Evolutionary conservation across 2,888 invertebrate species (phyloP), one percentile per base, ranked within the genome.

Genomic region (Pollenia labialis): DNA sequence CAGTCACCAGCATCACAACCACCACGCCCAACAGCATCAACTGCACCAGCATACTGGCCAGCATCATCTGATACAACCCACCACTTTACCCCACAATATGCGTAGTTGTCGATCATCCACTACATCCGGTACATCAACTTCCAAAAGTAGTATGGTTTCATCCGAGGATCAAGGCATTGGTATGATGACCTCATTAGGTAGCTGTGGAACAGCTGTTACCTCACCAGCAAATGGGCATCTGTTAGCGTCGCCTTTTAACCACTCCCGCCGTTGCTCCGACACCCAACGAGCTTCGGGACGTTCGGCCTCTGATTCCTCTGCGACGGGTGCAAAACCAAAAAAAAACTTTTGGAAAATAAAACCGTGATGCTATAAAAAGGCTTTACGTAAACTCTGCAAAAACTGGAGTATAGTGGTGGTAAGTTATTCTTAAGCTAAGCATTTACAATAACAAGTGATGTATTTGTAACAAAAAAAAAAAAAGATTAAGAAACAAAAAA

Each of bases 321-420:
- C 90, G 87, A 91, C 90, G 87, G 93, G 92, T 81, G 90, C 93
- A 84, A 93, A 93, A 91, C 92, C 92, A 88, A 93, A 93, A 89
- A 93, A 93, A 90, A 92, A 91, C 88, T 93, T 93, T 89, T 93
- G 93, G 93, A 92, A 92, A 89, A 91, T 93, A 92, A 93, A 93
- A 91, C 93, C 93, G 92, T 93, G 93, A 93, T 93, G 93, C 91
- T 92, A 90, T 89, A 91, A 91, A 90, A 91, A 90, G 88, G 90
- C 91, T 66, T 89, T 93, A 90, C 90, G 91, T 89, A 92, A 75
- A 87, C 81, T 87, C 85, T 85, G 48, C 80, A 92, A 91, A 77
- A 92, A 92, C 90, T 92, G 92, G 92, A 92, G 91, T 91, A 90
- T 92, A 90, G 90, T 93, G 89, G 92, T 93, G 92, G 93, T 93